Base-by-base conservation (phyloP, 1,140 invertebrate genomes). In the Calycopis cecrops region DNA sequence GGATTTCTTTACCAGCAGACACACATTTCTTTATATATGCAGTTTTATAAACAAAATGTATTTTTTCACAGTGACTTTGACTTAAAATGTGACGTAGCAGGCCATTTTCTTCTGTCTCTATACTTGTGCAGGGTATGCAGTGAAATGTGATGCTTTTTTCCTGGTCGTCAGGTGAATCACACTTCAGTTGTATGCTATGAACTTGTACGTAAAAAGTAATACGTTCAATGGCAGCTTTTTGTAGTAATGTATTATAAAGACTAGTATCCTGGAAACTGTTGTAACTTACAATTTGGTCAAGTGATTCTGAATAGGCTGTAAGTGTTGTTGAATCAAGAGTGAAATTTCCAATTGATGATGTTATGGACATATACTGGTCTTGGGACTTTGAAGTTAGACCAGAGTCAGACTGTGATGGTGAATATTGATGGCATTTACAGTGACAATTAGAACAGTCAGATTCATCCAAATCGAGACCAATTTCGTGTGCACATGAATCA, bases 11-110 rank as follows among this genome's bases (percentile, higher is more conserved):
- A 0, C 76, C 79, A 0, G 60, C 35, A 0, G 71, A 44, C 8
- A 87, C 66, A 70, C 85, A 87, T 53, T 84, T 83, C 48, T 84
- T 85, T 1, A 87, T 85, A 63, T 87, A 87, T 0, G 76, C 73
- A 8, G 78, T 85, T 65, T 87, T 87, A 52, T 85, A 87, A 0
- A 77, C 52, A 62, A 87, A 87, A 69, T 85, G 82, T 4, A 85
- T 73, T 48, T 82, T 87, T 35, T 82, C 82, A 54, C 82, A 87
- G 33, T 87, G 85, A 7, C 12, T 54, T 47, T 76, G 73, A 54
- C 73, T 77, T 9, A 85, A 48, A 52, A 87, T 83, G 42, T 87
- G 85, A 44, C 62, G 73, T 0, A 87, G 8, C 0, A 87, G 56
- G 2, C 63, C 68, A 38, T 77, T 72, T 55, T 87, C 84, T 28